Conservation (phyloP, 2,113 vertebrate genomes). For the Chiloscyllium plagiosum region DNA sequence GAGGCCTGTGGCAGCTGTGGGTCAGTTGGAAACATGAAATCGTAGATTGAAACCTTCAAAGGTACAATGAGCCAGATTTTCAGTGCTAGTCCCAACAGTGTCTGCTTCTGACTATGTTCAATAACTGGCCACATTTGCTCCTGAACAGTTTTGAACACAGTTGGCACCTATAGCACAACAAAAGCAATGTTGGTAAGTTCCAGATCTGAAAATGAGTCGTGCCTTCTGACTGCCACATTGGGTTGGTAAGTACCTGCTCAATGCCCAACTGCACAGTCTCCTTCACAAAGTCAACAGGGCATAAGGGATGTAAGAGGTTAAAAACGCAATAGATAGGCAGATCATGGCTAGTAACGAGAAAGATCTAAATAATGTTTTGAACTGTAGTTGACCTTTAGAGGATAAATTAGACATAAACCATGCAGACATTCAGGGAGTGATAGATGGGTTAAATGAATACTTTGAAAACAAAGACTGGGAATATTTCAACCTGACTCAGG, state of each 20-base stretch:
- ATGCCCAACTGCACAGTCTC: no score
- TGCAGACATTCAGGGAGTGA: neutral
- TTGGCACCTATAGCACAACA: neutral
- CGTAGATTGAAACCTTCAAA: neutral
- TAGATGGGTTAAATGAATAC: neutral
- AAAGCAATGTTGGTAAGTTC: neutral
- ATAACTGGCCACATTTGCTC: neutral
- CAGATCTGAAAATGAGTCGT: neutral
- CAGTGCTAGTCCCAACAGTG: neutral
- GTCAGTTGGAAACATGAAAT: neutral
- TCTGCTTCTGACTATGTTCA: neutral
- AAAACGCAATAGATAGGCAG: neutral
- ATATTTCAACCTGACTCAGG: neutral
- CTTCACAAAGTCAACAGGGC: neutral
- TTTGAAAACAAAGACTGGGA: neutral
- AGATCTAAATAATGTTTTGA: neutral
- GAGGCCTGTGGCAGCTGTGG: neutral
- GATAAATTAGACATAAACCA: neutral
- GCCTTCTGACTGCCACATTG: neutral
- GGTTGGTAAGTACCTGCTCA: neutral
- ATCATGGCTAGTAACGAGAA: neutral
- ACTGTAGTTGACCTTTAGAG: neutral
- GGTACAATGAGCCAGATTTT: neutral
- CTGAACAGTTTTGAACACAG: neutral
- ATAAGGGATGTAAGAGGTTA: neutral